phyloP scores from a whole-genome alignment of 2,113 vertebrate genomes.

The Otolemur garnettii region DNA sequence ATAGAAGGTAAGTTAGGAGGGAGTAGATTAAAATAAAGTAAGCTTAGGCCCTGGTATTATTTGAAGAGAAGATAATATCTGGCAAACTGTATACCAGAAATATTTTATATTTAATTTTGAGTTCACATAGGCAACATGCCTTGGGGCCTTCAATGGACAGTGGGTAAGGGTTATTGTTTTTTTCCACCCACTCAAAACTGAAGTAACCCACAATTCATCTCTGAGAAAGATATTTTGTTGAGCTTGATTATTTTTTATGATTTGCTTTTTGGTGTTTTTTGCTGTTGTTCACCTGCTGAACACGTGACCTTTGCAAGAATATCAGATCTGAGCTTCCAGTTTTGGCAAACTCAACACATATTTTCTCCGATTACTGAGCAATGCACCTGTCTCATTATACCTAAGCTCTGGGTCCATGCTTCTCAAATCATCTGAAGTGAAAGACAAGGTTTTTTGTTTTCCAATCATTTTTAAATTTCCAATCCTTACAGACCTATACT shows the following conservation, averaged over 20 bases:
- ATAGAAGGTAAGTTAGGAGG: neutral
- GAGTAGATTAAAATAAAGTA: neutral
- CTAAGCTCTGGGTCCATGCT: neutral
- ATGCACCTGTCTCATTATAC: neutral
- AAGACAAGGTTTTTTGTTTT: neutral
- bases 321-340: neutral
- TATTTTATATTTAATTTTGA: neutral
- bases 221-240: neutral
- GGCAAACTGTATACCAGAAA: neutral
- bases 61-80: neutral
- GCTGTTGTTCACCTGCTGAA: neutral
- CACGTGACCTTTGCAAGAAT: neutral
- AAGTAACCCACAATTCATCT: neutral
- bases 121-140: neutral
- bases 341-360: neutral
- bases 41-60: neutral
- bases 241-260: neutral
- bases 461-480: neutral
- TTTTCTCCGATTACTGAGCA: neutral
- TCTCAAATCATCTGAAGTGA: neutral
- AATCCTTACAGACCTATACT: neutral
- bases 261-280: neutral
- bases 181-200: neutral
- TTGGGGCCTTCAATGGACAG: neutral
- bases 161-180: neutral